Base-by-base conservation (phyloP, 2,888 invertebrate genomes). In the Epinotia demarniana region DNA sequence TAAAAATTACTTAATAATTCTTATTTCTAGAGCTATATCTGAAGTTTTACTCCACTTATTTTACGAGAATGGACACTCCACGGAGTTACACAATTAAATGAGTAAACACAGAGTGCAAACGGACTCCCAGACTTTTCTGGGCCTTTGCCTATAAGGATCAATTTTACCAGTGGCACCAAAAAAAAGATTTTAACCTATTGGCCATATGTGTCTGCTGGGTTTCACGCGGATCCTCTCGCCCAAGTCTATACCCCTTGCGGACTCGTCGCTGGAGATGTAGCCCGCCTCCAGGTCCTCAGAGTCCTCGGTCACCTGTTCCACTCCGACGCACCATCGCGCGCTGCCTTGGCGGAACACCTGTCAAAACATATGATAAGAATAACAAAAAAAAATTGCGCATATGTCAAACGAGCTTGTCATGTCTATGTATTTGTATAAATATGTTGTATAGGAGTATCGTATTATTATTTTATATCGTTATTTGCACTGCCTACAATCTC, bases 181-280 rank as follows among this genome's bases (percentile, higher is more conserved):
- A 13, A 64, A 63, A 62, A 49, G 63, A 64, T 19, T 77, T 4
- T 82, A 83, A 94, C 94, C 94, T 77, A 91, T 82, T 79, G 92
- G 92, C 94, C 94, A 94, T 78, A 94, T 93, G 79, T 94, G 94
- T 74, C 87, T 89, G 18, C 94, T 91, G 49, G 92, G 93, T 77
- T 93, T 93, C 70, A 91, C 88, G 76, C 92, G 83, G 33, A 93
- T 79, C 66, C 92, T 83, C 77, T 92, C 93, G 1, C 88, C 90
- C 79, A 95, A 92, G 77, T 94, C 95, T 5, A 87, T 89, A 0
- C 92, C 93, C 57, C 92, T 92, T 0, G 88, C 92, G 0, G 93
- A 93, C 81, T 95, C 95, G 81, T 95, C 95, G 79, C 95, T 95
- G 71, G 95, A 95, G 76, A 94, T 94, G 81, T 93, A 94, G 3